Evolutionary conservation across 2,113 vertebrate genomes (phyloP), one percentile per base, ranked within the genome.

Genomic region (Hemicordylus capensis): DNA sequence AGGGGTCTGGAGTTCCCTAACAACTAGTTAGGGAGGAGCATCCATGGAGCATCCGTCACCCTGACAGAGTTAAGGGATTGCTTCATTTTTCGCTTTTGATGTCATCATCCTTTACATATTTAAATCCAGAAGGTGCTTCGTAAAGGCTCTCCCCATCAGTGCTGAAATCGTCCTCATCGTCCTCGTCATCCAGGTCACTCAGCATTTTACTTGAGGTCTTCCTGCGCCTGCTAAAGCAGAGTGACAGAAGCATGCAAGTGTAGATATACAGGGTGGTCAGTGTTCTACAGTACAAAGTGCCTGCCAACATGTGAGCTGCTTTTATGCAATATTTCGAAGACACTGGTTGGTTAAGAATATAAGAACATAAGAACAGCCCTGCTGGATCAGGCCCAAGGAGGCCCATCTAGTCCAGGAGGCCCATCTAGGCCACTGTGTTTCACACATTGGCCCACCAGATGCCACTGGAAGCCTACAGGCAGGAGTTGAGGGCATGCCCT

Each of bases 81-180:
- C 63, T 37, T 84, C 39, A 93, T 87, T 87, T 90, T 94, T 93
- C 96, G 87, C 92, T 89, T 90, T 77, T 19, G 31, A 63, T 11
- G 3, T 93, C n/a, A 54, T 91, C 85, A 34, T 98, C 97, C 95
- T 96, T 98, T 84, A 97, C 94, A 66, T 96, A 96, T 85, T 96
- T 96, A 92, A 96, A 98, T 83, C 95, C 96, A 28, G 97, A 94
- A 1, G 97, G 93, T 0, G 95, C 96, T 92, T 98, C 98, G 76
- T 97, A 98, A 88, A 98, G 97, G 54, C 96, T 98, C 15, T 98
- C 98, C 11, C 97, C 98, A 0, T 99, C 98, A 0, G 97, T 98
- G 95, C 98, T 98, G 93, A 98, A 92, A 81, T 98, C 96, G 1
- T 98, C n/a, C n/a, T n/a, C 96, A 0, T 97, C 96, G 0, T 97